Evolutionary conservation across 2,113 vertebrate species (phyloP).

Genomic region (Lophotis ruficrista): DNA sequence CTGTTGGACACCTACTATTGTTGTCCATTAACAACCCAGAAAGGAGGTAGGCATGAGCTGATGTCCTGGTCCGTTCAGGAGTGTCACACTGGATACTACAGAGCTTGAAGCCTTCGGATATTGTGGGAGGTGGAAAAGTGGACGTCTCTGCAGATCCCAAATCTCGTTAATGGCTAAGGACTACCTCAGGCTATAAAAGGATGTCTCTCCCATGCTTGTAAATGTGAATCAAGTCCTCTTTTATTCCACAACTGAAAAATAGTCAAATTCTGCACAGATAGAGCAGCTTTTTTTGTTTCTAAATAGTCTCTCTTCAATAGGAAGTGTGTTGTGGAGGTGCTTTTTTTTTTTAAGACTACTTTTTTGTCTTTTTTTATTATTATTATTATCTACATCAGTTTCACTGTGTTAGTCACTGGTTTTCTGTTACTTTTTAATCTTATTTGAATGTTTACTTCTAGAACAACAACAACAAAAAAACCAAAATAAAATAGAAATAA

Average conservation of each 20-base stretch:
- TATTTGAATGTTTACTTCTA: neutral
- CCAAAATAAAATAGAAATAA: neutral
- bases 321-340: fast-evolving
- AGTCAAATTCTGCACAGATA: neutral
- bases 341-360: fast-evolving
- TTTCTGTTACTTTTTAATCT: neutral
- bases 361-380: neutral
- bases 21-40: neutral
- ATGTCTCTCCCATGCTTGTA: neutral
- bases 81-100: neutral
- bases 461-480: neutral
- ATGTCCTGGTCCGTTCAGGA: neutral
- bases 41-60: neutral
- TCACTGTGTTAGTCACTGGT: fast-evolving
- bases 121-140: neutral
- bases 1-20: neutral
- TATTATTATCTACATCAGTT: neutral
- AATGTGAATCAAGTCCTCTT: neutral
- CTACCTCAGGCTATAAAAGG: neutral
- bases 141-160: neutral
- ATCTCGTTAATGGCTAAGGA: neutral
- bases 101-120: neutral
- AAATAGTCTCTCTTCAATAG: neutral
- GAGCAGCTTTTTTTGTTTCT: neutral
- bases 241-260: neutral